Percentiles rank a stretch among this genome's conserved stretches.
phyloP scores from a whole-genome alignment of 2,113 vertebrate species.

The Pagrus major region DNA sequence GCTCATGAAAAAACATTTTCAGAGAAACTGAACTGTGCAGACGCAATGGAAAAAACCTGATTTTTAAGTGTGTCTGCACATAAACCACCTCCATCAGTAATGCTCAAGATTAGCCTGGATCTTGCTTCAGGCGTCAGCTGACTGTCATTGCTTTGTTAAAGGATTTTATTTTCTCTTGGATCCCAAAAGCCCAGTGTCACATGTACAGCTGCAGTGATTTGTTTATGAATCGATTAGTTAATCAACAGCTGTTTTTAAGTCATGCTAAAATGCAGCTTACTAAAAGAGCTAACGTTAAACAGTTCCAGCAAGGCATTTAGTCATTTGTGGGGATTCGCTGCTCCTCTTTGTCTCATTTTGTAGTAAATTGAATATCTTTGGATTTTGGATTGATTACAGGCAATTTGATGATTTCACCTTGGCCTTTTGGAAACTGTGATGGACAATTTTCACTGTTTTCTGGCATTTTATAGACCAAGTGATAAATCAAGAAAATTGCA shows the following conservation, averaged over 20 bases:
- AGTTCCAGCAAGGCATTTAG: not conserved
- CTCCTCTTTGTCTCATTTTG: not conserved
- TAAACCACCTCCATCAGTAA: slow-evolving; percentile 19
- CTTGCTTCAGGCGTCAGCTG: slow-evolving; percentile 37
- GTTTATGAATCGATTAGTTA: not conserved
- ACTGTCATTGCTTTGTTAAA: slow-evolving; percentile 22
- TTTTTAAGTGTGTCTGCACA: not conserved
- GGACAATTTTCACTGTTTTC: not conserved
- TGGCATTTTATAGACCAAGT: not conserved
- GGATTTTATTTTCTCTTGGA: not conserved
- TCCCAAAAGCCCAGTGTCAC: not conserved
- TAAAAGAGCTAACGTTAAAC: not conserved
- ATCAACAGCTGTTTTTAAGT: not conserved
- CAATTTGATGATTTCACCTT: not conserved
- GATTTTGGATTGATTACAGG: not conserved
- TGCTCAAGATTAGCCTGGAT: slow-evolving; percentile 29
- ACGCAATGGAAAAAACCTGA: not conserved
- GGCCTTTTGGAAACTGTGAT: not conserved
- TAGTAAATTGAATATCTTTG: not conserved
- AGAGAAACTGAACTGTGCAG: not conserved
- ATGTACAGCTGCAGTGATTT: not conserved
- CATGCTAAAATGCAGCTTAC: not conserved
- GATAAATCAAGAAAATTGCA: not conserved
- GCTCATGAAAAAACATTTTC: slow-evolving; percentile 1
- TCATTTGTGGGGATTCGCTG: not conserved